Percentiles rank a stretch among this genome's conserved stretches.
Conservation (phyloP, 2,113 vertebrate genomes). For the Brachionichthys hirsutus region DNA sequence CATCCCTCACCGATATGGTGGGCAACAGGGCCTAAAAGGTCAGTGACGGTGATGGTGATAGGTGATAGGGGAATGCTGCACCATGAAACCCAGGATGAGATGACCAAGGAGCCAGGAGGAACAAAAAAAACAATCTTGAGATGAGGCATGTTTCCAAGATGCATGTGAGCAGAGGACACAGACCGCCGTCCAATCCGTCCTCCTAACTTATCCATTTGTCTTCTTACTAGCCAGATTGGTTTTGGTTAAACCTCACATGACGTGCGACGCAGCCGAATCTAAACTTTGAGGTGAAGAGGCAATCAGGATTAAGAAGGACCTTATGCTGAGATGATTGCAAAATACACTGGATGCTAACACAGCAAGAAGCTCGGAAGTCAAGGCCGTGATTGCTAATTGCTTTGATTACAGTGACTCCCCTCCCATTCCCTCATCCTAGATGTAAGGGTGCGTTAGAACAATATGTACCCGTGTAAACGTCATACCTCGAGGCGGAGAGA, state of each 20-base stretch:
- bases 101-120: conserved; percentile 10
- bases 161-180: conserved; percentile 19
- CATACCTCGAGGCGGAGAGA: neutral
- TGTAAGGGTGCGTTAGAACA: conserved; percentile 3
- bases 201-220: conserved; percentile 10
- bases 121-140: conserved; percentile 39
- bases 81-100: conserved; percentile 35
- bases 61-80: conserved; percentile 39
- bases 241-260: conserved; percentile 20
- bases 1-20: conserved; percentile 50
- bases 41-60: conserved; percentile 43
- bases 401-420: conserved; percentile 48
- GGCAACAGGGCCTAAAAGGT: conserved; percentile 45
- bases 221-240: conserved; percentile 26
- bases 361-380: conserved; percentile 41
- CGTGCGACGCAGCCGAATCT: conserved; percentile 27
- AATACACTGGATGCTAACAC: conserved; percentile 41
- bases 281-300: conserved; percentile 29
- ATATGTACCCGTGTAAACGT: neutral
- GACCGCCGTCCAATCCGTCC: conserved; percentile 27
- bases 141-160: conserved; percentile 30
- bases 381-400: conserved; percentile 54
- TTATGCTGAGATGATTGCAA: conserved; percentile 58
- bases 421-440: conserved; percentile 10
- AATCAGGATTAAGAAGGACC: conserved; percentile 39